These are phyloP conservation scores for Zophobas atratus DNA, from an alignment of 1,140 invertebrate species.

Conservation along the genomic window DNA sequence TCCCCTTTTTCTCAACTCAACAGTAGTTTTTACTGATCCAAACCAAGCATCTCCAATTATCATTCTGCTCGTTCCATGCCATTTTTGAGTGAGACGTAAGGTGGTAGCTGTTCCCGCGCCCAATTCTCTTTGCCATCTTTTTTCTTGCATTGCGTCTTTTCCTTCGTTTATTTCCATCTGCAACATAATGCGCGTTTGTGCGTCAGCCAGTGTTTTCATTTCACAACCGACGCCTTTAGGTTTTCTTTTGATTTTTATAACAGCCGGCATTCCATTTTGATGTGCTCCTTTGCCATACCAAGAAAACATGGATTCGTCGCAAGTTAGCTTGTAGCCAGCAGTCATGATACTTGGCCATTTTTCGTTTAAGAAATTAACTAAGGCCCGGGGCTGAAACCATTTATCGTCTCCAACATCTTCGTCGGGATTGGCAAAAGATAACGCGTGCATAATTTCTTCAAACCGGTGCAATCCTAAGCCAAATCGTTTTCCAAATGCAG, in stretches of 20 bases:
- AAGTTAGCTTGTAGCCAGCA: conserved; percentile 1
- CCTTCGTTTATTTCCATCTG: conserved; percentile 37
- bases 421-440: background rate
- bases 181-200: conserved; percentile 16
- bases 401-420: background rate
- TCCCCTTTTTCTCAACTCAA: conserved; percentile 1
- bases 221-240: conserved; percentile 43
- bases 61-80: conserved; percentile 9
- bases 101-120: conserved; percentile 30
- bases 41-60: conserved; percentile 17
- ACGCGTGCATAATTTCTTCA: background rate
- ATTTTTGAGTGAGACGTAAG: background rate
- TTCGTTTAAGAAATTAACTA: background rate
- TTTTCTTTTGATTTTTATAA: conserved; percentile 42
- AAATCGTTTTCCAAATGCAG: background rate
- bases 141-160: conserved; percentile 15
- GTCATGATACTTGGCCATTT: conserved; percentile 4
- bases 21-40: conserved; percentile 2
- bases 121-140: conserved; percentile 16
- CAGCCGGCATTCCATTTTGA: conserved; percentile 8
- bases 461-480: background rate
- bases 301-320: conserved; percentile 8
- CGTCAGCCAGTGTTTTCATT: conserved; percentile 39
- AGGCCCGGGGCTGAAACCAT: background rate
- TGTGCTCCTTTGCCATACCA: conserved; percentile 5